Evolutionary conservation across 2,113 vertebrate genomes (phyloP).

Genomic region (Abramis brama): DNA sequence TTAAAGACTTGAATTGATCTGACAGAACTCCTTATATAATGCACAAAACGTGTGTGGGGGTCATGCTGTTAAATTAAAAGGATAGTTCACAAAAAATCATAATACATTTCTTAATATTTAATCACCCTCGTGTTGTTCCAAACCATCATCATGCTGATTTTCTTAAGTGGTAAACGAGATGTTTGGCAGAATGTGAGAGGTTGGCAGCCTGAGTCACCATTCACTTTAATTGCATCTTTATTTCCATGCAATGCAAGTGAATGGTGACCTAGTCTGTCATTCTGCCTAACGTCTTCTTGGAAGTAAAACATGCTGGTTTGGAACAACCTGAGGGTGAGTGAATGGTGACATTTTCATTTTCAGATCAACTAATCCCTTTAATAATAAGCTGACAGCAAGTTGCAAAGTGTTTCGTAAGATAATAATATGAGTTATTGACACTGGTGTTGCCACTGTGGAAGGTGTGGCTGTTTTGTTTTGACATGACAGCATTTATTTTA

Average conservation of each 20-base stretch:
- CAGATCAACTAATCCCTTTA: not conserved
- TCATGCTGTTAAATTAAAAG: not conserved
- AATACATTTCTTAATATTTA: not conserved
- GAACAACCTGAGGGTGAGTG: not conserved
- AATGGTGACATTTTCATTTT: not conserved
- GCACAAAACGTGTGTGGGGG: not conserved
- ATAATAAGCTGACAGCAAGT: not conserved
- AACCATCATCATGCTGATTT: not conserved
- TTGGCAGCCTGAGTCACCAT: not conserved
- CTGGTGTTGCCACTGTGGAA: constrained; percentile 1
- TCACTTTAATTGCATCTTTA: not conserved
- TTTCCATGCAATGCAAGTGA: not conserved
- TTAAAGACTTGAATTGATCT: not conserved
- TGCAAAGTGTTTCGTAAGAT: not conserved
- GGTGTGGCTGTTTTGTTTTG: constrained; percentile 15
- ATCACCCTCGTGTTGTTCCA: not conserved
- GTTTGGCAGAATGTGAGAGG: not conserved
- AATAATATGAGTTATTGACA: not conserved
- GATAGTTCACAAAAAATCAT: not conserved
- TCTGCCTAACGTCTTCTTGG: not conserved
- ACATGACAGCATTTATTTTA: not conserved
- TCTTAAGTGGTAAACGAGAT: not conserved
- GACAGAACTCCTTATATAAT: not conserved
- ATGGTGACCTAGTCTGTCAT: not conserved
- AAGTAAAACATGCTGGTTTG: not conserved